Evolutionary conservation across 2,888 invertebrate genomes (phyloP).

Genomic region (Gandaritis pyraliata): DNA sequence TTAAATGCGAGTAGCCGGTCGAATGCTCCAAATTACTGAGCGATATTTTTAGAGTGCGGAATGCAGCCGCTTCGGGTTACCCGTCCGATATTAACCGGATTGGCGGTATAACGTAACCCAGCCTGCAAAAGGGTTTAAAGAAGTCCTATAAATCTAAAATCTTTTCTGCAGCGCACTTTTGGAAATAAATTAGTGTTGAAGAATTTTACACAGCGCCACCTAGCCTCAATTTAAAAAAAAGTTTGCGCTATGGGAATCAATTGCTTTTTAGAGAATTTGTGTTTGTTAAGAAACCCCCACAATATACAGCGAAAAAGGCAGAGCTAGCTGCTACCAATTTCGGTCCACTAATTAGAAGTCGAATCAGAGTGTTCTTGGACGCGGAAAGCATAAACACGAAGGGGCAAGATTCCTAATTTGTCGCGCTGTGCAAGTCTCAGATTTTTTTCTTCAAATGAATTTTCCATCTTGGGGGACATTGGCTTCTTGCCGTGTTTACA

Average conservation of each 20-base stretch:
- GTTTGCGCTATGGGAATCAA: no score
- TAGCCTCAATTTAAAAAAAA: no score
- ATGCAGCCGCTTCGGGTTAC: constrained; percentile 77
- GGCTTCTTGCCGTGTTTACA: constrained; percentile 83
- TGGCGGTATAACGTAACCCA: constrained; percentile 46
- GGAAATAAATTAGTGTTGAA: no score
- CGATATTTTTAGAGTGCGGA: constrained; percentile 82
- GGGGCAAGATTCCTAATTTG: constrained; percentile 65
- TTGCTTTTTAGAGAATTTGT: no score
- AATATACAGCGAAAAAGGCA: no score
- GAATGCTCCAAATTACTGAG: constrained; percentile 81
- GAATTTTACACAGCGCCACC: no score
- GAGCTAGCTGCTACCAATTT: constrained; percentile 14
- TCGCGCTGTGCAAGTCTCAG: constrained; percentile 63
- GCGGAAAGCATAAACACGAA: constrained; percentile 55
- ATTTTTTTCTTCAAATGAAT: constrained; percentile 80
- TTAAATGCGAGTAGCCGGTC: constrained; percentile 76
- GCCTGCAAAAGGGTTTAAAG: constrained; percentile 58
- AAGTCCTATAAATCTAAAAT: constrained; percentile 50
- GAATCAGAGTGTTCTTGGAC: constrained; percentile 45
- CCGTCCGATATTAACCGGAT: constrained; percentile 74
- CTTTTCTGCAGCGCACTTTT: constrained; percentile 27
- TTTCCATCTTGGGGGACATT: constrained; percentile 81
- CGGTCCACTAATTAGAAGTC: constrained; percentile 45
- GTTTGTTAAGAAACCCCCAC: no score